Conservation (phyloP, 2,797 vertebrate species). For the Melanotaenia maccullochi region DNA sequence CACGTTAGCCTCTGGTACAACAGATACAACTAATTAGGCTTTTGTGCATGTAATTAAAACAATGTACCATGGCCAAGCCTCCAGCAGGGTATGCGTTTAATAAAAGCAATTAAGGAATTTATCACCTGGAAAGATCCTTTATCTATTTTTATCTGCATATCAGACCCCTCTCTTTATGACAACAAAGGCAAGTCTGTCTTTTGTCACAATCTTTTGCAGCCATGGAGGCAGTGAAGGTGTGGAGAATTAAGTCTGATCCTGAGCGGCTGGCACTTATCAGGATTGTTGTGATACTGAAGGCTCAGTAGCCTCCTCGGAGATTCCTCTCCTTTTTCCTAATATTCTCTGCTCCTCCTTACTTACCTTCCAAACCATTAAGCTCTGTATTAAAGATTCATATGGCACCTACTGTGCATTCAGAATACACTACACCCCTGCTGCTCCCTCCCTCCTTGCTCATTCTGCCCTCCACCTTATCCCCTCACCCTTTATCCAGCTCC, state of each 20-base stretch:
- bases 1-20: conserved; percentile 81
- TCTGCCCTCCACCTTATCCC: conserved; percentile 58
- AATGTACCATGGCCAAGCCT: conserved; percentile 76
- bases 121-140: conserved; percentile 82
- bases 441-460: conserved; percentile 60
- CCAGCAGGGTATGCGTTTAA: conserved; percentile 80
- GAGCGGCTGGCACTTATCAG: conserved; percentile 68
- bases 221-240: conserved; percentile 49
- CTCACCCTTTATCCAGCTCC: conserved; percentile 30
- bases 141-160: conserved; percentile 68
- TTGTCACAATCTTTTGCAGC: conserved; percentile 22
- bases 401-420: conserved; percentile 66
- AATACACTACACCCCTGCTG: conserved; percentile 52
- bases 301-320: conserved; percentile 66
- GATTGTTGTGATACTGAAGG: conserved; percentile 67
- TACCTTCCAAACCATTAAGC: conserved; percentile 73
- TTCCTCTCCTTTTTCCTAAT: conserved; percentile 45
- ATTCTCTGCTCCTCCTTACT: conserved; percentile 61
- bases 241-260: conserved; percentile 71
- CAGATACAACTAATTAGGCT: conserved; percentile 85
- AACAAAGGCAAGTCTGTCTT: conserved; percentile 50
- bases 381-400: conserved; percentile 76
- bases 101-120: conserved; percentile 80
- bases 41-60: conserved; percentile 83
- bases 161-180: conserved; percentile 49